Evolutionary conservation across 2,888 invertebrate genomes (phyloP).

Genomic region (Mellilla xanthometata): DNA sequence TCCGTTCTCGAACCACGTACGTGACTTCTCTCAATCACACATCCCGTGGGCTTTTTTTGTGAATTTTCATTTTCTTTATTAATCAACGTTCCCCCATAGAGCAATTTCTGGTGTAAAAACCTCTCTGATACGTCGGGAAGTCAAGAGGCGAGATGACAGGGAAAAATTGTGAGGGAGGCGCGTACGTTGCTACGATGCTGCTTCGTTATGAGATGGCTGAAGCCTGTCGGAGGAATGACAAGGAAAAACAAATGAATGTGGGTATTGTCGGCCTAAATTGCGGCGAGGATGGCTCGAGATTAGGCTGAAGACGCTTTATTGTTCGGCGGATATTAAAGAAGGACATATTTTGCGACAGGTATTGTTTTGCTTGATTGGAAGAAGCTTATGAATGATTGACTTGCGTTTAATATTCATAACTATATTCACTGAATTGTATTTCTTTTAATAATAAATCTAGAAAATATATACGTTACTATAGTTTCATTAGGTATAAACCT

Average conservation of each 20-base stretch:
- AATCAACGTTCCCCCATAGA: slow-evolving; percentile 65
- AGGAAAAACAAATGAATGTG: slow-evolving; percentile 56
- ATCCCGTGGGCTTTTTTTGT: slow-evolving; percentile 37
- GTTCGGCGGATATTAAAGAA: slow-evolving; percentile 16
- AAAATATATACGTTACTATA: not conserved
- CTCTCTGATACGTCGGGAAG: slow-evolving; percentile 55
- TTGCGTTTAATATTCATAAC: no score
- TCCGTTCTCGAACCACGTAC: slow-evolving; percentile 41
- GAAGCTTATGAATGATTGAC: not conserved
- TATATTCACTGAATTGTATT: no score
- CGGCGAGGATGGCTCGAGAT: slow-evolving; percentile 28
- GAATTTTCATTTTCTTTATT: slow-evolving; percentile 70
- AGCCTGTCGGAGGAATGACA: slow-evolving; percentile 44
- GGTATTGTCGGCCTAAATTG: slow-evolving; percentile 40
- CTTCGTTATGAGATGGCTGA: slow-evolving; percentile 31
- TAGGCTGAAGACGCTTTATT: slow-evolving; percentile 18
- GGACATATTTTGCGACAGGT: slow-evolving; percentile 8
- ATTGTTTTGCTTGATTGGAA: slow-evolving; percentile 8
- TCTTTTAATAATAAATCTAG: no score
- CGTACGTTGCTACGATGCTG: slow-evolving; percentile 19
- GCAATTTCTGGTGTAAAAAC: slow-evolving; percentile 63
- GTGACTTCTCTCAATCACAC: slow-evolving; percentile 57
- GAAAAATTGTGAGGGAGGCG: slow-evolving; percentile 59
- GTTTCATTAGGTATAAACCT: not conserved
- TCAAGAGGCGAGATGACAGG: slow-evolving; percentile 64